Base-by-base conservation (phyloP, 2,888 invertebrate genomes). In the Rotaria macrura region DNA sequence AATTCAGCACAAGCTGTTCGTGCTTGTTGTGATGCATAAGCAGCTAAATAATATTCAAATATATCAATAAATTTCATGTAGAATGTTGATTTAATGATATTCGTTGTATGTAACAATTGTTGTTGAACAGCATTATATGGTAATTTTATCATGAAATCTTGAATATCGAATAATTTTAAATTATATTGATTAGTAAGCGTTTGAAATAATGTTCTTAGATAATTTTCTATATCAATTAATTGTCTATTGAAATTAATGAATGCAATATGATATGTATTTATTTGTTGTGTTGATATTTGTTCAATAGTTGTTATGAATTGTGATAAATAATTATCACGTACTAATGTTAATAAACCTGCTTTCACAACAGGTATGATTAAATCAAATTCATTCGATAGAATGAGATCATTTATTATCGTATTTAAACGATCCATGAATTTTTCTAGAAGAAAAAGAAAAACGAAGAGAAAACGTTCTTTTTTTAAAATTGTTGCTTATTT, bases 31-130 rank as follows among this genome's bases (percentile, higher is more conserved):
- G 74, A 40, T 4, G 74, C 43, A 79, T 79, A 79, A 0, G 40
- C 38, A 25, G 74, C 74, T 79, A 79, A 23, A 79, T 79, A 79
- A 79, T 79, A 79, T 79, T 79, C 74, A 7, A 79, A 79, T 79
- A 43, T 43, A 79, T 43, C 38, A 25, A 79, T 79, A 43, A 79
- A 79, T 43, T 79, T 79, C 43, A 14, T 9, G 17, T 79, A 79
- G 43, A 79, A 79, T 38, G 40, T 79, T 9, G 38, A 43, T 79
- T 79, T 79, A 79, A 79, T 79, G 14, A 65, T 65, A 34, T 65
- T 65, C 34, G 65, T 65, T 43, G 74, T 79, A 43, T 79, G 74
- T 43, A 79, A 65, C 5, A 65, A 34, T 34, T 65, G 65, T 34
- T 65, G 34, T 65, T 65, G 29, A 34, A 65, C 65, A 65, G 65